Evolutionary conservation across 2,113 vertebrate species (phyloP).

Genomic region (Oryzias woworae): DNA sequence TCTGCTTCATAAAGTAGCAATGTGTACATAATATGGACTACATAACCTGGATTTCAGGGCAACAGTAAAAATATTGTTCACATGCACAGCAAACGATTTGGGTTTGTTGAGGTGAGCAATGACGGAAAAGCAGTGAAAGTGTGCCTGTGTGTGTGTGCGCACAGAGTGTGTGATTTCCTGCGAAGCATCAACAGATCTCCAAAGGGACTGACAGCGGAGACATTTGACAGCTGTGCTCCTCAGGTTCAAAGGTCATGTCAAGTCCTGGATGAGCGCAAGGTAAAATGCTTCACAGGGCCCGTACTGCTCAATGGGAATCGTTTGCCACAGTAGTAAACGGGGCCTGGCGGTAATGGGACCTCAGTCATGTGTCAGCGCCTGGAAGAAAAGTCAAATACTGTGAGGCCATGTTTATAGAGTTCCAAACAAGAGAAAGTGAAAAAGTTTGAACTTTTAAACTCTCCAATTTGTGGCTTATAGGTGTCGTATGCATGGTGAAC

Average conservation of each 20-base stretch:
- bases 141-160: constrained; percentile 20
- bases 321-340: constrained; percentile 62
- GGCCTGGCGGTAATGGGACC: constrained; percentile 71
- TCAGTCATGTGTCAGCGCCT: constrained; percentile 74
- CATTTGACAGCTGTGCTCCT: constrained; percentile 76
- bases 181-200: constrained; percentile 53
- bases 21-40: constrained; percentile 5
- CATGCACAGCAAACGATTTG: constrained; percentile 16
- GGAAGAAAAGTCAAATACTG: constrained; percentile 68
- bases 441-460: constrained; percentile 72
- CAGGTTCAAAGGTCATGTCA: constrained; percentile 75
- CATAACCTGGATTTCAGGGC: constrained; percentile 18
- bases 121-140: constrained; percentile 28
- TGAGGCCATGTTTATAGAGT: constrained; percentile 53
- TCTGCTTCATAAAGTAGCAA: neutral
- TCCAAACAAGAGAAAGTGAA: constrained; percentile 59
- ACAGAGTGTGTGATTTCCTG: constrained; percentile 39
- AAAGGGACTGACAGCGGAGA: constrained; percentile 70
- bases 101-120: constrained; percentile 23
- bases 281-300: constrained; percentile 70
- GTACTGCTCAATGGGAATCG: constrained; percentile 67
- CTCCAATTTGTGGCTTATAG: constrained; percentile 66
- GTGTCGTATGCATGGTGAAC: constrained; percentile 64
- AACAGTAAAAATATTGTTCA: constrained; percentile 23
- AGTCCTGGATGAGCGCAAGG: constrained; percentile 73